Percentiles rank a stretch among this genome's conserved stretches.
phyloP scores from a whole-genome alignment of 2,888 invertebrate genomes.

The Lithophane leautieri region DNA sequence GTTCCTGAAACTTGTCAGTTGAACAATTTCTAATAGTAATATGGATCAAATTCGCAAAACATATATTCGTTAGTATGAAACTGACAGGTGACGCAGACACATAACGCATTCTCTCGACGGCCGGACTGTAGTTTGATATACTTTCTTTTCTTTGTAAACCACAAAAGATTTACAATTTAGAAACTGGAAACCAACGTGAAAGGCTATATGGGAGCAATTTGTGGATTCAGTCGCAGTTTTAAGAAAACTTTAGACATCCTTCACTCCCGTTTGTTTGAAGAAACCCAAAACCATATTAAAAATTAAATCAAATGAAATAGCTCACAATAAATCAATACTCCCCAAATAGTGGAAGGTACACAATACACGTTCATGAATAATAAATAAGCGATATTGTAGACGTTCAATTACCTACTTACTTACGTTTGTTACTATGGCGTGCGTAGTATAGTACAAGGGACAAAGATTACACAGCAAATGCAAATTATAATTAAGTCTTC shows the following conservation, averaged over 20 bases:
- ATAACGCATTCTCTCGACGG: no score
- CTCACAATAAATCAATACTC: constrained; percentile 41
- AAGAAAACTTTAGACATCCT: neutral
- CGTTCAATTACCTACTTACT: constrained; percentile 23
- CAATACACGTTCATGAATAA: constrained; percentile 50
- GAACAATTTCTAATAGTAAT: no score
- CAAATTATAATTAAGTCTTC: no score
- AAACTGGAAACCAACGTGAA: neutral
- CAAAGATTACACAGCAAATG: constrained; percentile 3
- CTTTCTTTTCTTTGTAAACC: neutral
- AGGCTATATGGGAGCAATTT: neutral
- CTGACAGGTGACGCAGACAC: no score
- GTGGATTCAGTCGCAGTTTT: neutral
- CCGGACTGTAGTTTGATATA: neutral
- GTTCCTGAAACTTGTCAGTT: no score
- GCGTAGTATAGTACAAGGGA: neutral
- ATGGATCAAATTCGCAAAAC: no score
- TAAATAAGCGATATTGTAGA: constrained; percentile 48
- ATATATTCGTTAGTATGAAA: no score
- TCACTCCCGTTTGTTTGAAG: neutral
- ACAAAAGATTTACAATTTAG: neutral
- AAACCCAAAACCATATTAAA: neutral
- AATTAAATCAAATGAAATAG: neutral
- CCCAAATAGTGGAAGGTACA: constrained; percentile 17
- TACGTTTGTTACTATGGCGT: constrained; percentile 9